Conservation (phyloP, 2,888 invertebrate genomes). For the Cryptocephalus moraei region DNA sequence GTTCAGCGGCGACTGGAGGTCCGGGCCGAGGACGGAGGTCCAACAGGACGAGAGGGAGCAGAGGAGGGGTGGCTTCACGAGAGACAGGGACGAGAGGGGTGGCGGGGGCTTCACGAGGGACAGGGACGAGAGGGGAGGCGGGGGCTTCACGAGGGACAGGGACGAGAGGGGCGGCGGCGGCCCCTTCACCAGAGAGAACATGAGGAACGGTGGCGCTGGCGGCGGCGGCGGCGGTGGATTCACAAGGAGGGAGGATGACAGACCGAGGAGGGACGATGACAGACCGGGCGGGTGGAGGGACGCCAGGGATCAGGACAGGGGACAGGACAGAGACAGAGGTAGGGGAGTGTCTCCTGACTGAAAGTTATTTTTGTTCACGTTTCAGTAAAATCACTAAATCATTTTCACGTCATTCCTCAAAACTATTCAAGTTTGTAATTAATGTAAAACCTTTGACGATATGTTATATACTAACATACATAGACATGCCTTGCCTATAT, state of each 20-base stretch:
- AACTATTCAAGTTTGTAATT: too few species aligned
- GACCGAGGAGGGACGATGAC: slow-evolving; percentile 1
- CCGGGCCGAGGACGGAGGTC: slow-evolving; percentile 46
- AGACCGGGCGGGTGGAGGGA: slow-evolving; percentile 2
- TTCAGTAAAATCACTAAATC: too few species aligned
- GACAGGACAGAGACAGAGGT: slow-evolving; percentile 33
- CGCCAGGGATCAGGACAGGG: slow-evolving; percentile 9
- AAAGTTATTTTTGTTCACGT: too few species aligned
- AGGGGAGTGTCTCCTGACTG: too few species aligned
- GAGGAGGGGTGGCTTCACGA: slow-evolving; percentile 20
- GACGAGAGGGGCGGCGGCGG: slow-evolving; percentile 29
- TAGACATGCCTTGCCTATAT: too few species aligned
- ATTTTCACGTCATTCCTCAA: too few species aligned
- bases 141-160: slow-evolving; percentile 25
- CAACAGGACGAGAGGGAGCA: slow-evolving; percentile 11
- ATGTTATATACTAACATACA: too few species aligned
- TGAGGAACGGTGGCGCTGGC: slow-evolving; percentile 23
- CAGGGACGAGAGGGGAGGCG: slow-evolving; percentile 18
- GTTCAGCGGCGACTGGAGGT: slow-evolving; percentile 62
- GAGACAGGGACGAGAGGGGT: slow-evolving; percentile 21
- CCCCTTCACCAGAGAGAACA: slow-evolving; percentile 10
- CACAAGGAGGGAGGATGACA: neutral
- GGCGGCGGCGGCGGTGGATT: slow-evolving; percentile 24
- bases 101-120: slow-evolving; percentile 24
- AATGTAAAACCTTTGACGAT: too few species aligned